These are phyloP conservation scores for Hypsopygia costalis DNA, from an alignment of 2,888 invertebrate species.

Conservation along the genomic window DNA sequence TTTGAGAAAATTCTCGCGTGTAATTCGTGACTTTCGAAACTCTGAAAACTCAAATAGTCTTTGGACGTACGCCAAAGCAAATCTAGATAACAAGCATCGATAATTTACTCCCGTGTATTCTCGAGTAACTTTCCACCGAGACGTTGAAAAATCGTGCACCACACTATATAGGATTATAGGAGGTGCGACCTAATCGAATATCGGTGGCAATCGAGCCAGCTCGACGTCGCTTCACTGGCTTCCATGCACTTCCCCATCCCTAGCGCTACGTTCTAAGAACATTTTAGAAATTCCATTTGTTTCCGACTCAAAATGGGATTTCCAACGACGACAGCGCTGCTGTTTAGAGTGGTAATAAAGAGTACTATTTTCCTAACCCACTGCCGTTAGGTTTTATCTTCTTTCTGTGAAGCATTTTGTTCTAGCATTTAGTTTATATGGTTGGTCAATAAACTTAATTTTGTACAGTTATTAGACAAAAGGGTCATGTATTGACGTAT, in stretches of 20 bases:
- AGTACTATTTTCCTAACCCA: too few relatives aligned
- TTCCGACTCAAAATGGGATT: conserved; percentile 9
- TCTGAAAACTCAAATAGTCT: too few relatives aligned
- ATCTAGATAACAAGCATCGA: too few relatives aligned
- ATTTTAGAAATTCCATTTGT: conserved; percentile 9
- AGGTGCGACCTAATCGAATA: conserved; percentile 36
- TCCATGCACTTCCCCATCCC: conserved; percentile 10
- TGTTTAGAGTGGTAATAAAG: background rate
- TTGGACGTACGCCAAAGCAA: too few relatives aligned
- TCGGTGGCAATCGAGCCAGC: conserved; percentile 16
- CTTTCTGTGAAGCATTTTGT: too few relatives aligned
- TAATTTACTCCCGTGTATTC: conserved; percentile 1
- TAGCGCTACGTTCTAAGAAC: conserved; percentile 7
- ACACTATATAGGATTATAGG: conserved; percentile 20
- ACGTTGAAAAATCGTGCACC: conserved; percentile 30
- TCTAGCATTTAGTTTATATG: too few relatives aligned
- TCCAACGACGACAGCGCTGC: background rate
- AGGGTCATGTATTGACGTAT: too few relatives aligned
- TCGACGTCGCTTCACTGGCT: background rate
- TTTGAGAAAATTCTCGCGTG: too few relatives aligned
- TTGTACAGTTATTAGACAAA: too few relatives aligned
- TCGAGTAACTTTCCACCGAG: conserved; percentile 15
- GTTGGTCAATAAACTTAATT: too few relatives aligned
- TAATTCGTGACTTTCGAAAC: too few relatives aligned
- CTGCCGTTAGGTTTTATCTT: too few relatives aligned